Evolutionary conservation across 2,797 vertebrate genomes (phyloP).

Genomic region (Iguana delicatissima): DNA sequence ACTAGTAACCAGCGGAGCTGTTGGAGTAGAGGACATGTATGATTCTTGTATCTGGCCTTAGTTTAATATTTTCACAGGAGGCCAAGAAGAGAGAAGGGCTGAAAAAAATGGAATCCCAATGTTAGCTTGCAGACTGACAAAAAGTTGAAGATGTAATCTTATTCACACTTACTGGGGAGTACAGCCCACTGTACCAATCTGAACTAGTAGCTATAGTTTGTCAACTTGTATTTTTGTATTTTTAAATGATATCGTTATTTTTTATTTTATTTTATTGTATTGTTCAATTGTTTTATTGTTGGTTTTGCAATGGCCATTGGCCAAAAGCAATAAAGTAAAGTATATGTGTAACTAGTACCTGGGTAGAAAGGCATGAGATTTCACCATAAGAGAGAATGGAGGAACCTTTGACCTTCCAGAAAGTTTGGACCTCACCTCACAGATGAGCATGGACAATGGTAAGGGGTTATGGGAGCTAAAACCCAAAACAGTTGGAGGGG

Average conservation of each 20-base stretch:
- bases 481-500: not conserved
- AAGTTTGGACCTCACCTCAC: not conserved
- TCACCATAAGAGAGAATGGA: not conserved
- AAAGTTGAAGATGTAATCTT: not conserved
- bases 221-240: too few species aligned
- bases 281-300: too few species aligned
- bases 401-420: not conserved
- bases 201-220: too few species aligned
- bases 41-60: too few species aligned
- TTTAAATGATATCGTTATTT: too few species aligned
- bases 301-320: too few species aligned
- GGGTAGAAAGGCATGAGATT: not conserved
- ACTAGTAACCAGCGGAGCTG: too few species aligned
- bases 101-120: too few species aligned
- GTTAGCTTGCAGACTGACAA: too few species aligned
- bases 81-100: not conserved
- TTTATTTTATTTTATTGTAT: too few species aligned
- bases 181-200: not conserved
- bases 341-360: not conserved
- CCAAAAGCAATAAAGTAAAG: too few species aligned
- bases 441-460: not conserved
- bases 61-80: not conserved
- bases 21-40: too few species aligned
- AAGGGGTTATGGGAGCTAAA: not conserved
- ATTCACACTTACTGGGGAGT: not conserved